Conservation (phyloP, 1,140 invertebrate genomes). For the Scaptomyza graminum region DNA sequence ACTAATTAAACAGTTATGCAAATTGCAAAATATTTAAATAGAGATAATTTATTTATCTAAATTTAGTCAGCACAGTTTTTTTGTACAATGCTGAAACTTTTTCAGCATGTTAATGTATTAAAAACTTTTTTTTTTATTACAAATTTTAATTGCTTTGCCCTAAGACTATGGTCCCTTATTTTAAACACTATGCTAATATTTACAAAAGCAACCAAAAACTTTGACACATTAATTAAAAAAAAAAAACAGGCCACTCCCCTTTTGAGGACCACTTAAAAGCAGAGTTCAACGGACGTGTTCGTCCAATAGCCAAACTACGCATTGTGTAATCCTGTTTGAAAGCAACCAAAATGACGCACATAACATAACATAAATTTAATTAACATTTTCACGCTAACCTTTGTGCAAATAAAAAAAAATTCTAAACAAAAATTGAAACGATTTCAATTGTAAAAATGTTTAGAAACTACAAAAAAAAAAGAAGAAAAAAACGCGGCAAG, state of each 20-base stretch:
- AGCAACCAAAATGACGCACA: slow-evolving; percentile 59
- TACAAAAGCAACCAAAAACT: neutral
- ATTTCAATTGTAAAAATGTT: slow-evolving; percentile 33
- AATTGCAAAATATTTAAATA: no score
- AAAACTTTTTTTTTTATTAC: no score
- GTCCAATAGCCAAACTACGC: slow-evolving; percentile 53
- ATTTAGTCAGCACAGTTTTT: no score
- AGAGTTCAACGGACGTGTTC: slow-evolving; percentile 50
- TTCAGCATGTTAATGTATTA: no score
- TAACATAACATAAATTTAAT: slow-evolving; percentile 72
- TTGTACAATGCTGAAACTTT: no score
- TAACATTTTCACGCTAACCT: slow-evolving; percentile 61
- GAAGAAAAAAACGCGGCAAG: slow-evolving; percentile 24
- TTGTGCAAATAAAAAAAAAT: slow-evolving; percentile 19
- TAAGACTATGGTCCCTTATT: neutral
- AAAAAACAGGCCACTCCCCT: neutral
- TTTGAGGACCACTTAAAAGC: neutral
- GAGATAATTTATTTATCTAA: no score
- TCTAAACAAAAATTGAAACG: slow-evolving; percentile 27
- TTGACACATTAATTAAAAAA: no score
- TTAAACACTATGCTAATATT: slow-evolving; percentile 1
- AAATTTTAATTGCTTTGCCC: no score
- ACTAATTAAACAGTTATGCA: no score
- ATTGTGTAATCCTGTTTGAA: slow-evolving; percentile 45
- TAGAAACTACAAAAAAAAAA: slow-evolving; percentile 24